These are phyloP conservation scores for Lymantria monacha DNA, from an alignment of 2,888 invertebrate species.

Conservation along the genomic window DNA sequence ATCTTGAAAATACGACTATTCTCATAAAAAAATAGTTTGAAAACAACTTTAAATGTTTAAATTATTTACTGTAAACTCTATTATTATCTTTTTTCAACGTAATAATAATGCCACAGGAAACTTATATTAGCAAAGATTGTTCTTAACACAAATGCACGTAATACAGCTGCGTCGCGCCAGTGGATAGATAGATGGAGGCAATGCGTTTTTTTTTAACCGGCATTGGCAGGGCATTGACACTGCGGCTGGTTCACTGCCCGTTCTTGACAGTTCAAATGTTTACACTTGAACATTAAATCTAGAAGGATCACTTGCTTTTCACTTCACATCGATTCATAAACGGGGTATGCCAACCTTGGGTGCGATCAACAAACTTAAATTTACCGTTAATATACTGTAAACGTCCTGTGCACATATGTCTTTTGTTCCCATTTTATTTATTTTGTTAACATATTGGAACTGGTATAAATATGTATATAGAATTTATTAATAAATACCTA, in stretches of 20 bases:
- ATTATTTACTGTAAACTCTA: not conserved
- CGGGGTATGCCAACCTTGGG: constrained; percentile 12
- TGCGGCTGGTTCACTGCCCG: constrained; percentile 76
- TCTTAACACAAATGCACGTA: constrained; percentile 51
- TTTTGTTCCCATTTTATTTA: not conserved
- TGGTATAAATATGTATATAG: too few relatives aligned
- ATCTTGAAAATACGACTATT: too few relatives aligned
- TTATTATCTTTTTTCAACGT: not conserved
- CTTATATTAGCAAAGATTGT: constrained; percentile 33
- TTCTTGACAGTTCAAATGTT: constrained; percentile 82
- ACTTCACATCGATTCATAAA: constrained; percentile 45
- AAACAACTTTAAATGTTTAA: not conserved
- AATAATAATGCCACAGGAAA: not conserved
- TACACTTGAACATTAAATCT: constrained; percentile 64
- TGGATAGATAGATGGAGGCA: constrained; percentile 66
- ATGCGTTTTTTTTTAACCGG: constrained; percentile 78
- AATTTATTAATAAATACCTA: too few relatives aligned
- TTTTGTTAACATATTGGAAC: too few relatives aligned
- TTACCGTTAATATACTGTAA: constrained; percentile 8
- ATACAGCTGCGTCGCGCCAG: constrained; percentile 48
- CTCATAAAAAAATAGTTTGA: too few relatives aligned
- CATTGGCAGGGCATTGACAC: constrained; percentile 78
- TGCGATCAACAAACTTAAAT: constrained; percentile 10
- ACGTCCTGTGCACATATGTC: not conserved
- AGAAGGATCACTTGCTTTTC: constrained; percentile 63